Base-by-base conservation (phyloP, 2,888 invertebrate species). In the Caenorhabditis sp. region DNA sequence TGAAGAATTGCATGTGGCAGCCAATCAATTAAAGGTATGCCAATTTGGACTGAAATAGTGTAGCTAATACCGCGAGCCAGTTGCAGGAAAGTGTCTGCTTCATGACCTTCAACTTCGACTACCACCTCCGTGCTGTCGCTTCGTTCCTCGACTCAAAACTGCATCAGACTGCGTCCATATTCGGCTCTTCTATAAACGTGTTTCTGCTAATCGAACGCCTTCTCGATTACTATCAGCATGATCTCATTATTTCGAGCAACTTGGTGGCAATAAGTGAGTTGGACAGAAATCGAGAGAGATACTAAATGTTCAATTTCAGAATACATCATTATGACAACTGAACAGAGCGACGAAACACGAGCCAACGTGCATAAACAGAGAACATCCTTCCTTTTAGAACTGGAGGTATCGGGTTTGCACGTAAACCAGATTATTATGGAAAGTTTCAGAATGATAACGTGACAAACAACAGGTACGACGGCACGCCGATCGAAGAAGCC, bases 21-120 rank as follows among this genome's bases (percentile, higher is more conserved):
- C 61, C 3, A 41, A 48, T n/a, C 50, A 48, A 17, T 30, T 74
- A 37, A 53, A 58, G 48, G 58, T 58, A 58, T 4, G 15, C 24
- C 13, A 15, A 27, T 43, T 20, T 4, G 13, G 43, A 46, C n/a
- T n/a, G n/a, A n/a, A n/a, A n/a, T n/a, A n/a, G n/a, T 15, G 3
- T 7, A 30, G 17, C 22, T 45, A 63, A 30, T 35, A 24, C 35
- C 30, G 43, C 30, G 46, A 30, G 39, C 48, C 35, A 68, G 68
- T 68, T 68, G 48, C 68, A 68, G 68, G 68, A 52, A 1, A 58
- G 58, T n/a, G 52, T 68, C 43, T 68, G 68, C 26, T 68, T 68
- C 52, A 68, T 58, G 68, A 52, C 58, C 2, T 68, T 68, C 68
- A 68, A 68, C 35, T 68, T 68, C 41, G 68, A 68, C 68, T 68